A percentile compares a stretch with the other conserved stretches of the same genome.
These are phyloP conservation scores for Eudyptes chrysolophus DNA, from an alignment of 2,113 vertebrate species.

Conservation along the genomic window DNA sequence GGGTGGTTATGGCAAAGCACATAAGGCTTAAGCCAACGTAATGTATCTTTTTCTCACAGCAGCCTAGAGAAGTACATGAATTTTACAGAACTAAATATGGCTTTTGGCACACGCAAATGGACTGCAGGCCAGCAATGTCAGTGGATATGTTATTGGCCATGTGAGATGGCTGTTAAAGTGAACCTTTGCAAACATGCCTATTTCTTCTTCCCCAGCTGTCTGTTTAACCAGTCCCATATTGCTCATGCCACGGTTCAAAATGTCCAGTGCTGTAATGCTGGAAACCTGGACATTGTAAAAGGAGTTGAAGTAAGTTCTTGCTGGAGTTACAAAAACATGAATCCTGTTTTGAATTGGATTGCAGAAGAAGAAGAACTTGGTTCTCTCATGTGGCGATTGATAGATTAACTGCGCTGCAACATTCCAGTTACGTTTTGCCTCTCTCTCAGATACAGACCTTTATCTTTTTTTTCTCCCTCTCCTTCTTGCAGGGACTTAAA, in stretches of 20 bases:
- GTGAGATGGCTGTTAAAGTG: neutral
- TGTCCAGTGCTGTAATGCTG: neutral
- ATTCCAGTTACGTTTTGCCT: neutral
- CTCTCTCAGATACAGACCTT: neutral
- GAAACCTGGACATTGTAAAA: neutral
- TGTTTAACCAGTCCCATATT: neutral
- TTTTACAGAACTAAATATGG: neutral
- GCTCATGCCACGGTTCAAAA: neutral
- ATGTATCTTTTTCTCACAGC: neutral
- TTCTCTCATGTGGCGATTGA: neutral
- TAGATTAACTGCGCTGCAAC: neutral
- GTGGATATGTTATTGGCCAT: neutral
- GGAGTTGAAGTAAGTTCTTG: neutral
- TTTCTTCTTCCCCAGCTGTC: neutral
- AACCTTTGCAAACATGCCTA: neutral
- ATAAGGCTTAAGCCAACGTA: neutral
- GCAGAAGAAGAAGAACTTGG: neutral
- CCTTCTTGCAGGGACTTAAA: constrained; percentile 87
- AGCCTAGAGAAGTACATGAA: neutral
- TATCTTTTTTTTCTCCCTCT: neutral
- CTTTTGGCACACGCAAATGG: neutral
- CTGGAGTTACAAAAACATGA: neutral
- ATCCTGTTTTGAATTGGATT: neutral
- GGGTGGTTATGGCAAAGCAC: neutral
- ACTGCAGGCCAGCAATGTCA: neutral